Base-by-base conservation (phyloP, 2,113 vertebrate genomes). In the Chloebia gouldiae region DNA sequence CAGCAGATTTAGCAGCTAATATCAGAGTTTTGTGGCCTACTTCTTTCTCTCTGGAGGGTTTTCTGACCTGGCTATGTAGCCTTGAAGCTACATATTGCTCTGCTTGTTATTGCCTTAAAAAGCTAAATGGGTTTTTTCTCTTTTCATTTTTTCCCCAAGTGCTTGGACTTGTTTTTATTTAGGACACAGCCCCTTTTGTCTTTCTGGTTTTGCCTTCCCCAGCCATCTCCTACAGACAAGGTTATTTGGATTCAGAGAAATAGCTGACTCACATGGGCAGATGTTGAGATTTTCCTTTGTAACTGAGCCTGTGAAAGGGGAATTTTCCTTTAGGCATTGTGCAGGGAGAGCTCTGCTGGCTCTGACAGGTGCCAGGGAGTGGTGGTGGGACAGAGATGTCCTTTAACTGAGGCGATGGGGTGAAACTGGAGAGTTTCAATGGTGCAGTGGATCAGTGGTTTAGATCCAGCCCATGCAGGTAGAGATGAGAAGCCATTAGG, bases 281-380 rank as follows among this genome's bases (percentile, higher is more conserved):
- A 50, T 73, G 68, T 81, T 23, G 68, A 77, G 92, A 47, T 80
- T 91, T 92, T 69, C 92, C 63, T 80, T 30, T 86, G 18, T 81
- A 54, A 66, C 0, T 70, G 85, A 92, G 37, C 33, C 59, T 65
- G 0, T 15, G 70, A 61, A 95, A 90, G 51, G 60, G 85, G 69
- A 82, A 89, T 89, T 93, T 91, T 95, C 88, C 91, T 95, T 78
- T 31, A 53, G 86, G 80, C 72, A 14, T 39, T 89, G 83, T 61
- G 60, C 88, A 92, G 86, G 59, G 75, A 60, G 31, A 84, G 64
- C 35, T 70, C 56, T 77, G 42, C 69, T 84, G 33, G 76, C 81
- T 91, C 81, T 81, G 91, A n/a, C 30, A 13, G 37, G 92, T 59
- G 3, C 56, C 44, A 30, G 49, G 56, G 11, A 28, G 4, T 63